These are phyloP conservation scores for Passer domesticus DNA, from an alignment of 2,113 vertebrate genomes.

Conservation along the genomic window DNA sequence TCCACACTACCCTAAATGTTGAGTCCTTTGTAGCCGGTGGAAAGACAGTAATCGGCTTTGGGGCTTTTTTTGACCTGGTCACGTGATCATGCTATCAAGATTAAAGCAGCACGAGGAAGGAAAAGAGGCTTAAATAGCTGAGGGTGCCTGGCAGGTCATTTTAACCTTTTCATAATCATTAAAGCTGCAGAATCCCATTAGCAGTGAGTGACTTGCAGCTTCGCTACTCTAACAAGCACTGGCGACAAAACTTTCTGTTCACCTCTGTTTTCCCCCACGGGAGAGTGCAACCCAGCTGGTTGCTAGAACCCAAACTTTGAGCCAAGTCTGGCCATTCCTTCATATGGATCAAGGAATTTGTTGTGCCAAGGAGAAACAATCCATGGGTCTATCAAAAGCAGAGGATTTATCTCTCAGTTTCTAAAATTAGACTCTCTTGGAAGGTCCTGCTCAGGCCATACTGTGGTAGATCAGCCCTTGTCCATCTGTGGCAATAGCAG, in stretches of 20 bases:
- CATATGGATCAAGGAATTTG: not conserved
- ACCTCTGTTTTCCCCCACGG: not conserved
- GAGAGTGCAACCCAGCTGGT: not conserved
- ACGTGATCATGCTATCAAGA: conserved; percentile 78
- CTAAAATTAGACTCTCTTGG: conserved; percentile 46
- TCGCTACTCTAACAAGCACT: fast-evolving
- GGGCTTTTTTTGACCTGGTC: conserved; percentile 72
- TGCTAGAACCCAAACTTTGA: not conserved
- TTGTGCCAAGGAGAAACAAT: not conserved
- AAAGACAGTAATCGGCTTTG: conserved; percentile 82
- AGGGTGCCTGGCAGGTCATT: conserved; percentile 70
- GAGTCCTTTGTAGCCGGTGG: not conserved
- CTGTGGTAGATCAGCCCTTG: conserved; percentile 4
- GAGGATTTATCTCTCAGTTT: not conserved
- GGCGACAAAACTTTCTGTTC: not conserved
- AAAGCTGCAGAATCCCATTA: conserved; percentile 71
- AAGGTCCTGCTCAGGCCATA: conserved; percentile 17
- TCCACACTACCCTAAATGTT: not conserved
- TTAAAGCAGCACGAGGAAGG: conserved; percentile 85
- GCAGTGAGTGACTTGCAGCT: conserved; percentile 6
- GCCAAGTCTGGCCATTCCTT: not conserved
- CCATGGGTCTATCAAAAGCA: not conserved
- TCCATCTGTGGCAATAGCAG: not conserved
- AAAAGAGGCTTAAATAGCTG: conserved; percentile 80
- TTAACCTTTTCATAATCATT: conserved; percentile 73